Evolutionary conservation across 1,140 invertebrate species (phyloP).

Genomic region (Lysiphlebus fabarum): DNA sequence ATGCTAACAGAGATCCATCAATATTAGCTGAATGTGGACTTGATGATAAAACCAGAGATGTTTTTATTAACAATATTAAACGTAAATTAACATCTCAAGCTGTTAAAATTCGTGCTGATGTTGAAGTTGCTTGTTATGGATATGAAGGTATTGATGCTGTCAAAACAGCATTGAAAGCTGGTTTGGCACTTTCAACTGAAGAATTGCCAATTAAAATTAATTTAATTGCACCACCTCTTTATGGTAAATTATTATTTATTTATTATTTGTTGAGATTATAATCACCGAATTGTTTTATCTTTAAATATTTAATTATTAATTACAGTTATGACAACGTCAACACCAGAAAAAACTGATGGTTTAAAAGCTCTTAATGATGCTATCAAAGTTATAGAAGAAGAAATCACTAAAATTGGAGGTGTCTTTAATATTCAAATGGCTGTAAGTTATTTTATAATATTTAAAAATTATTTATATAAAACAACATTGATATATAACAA

Average conservation of each 20-base stretch:
- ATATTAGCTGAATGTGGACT: slow-evolving; percentile 95
- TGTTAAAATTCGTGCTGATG: slow-evolving; percentile 95
- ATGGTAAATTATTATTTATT: slow-evolving; percentile 60
- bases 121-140: slow-evolving; percentile 97
- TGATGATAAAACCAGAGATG: slow-evolving; percentile 88
- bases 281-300: no score
- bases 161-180: slow-evolving; percentile 87
- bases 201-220: slow-evolving; percentile 98
- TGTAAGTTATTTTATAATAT: slow-evolving; percentile 59
- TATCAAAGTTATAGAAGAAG: slow-evolving; percentile 81
- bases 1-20: slow-evolving; percentile 72
- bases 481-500: not conserved
- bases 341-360: slow-evolving; percentile 92
- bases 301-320: slow-evolving; percentile 9
- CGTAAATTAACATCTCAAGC: slow-evolving; percentile 96
- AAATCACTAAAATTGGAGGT: slow-evolving; percentile 81
- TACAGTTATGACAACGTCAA: slow-evolving; percentile 94
- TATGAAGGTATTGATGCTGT: slow-evolving; percentile 99
- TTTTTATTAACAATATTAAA: slow-evolving; percentile 92
- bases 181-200: slow-evolving; percentile 87
- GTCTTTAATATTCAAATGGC: slow-evolving; percentile 94
- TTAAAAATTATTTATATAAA: not conserved
- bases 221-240: slow-evolving; percentile 95
- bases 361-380: slow-evolving; percentile 84
- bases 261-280: no score